Conservation (phyloP, 2,888 invertebrate species). For the Eupithecia exiguata region DNA sequence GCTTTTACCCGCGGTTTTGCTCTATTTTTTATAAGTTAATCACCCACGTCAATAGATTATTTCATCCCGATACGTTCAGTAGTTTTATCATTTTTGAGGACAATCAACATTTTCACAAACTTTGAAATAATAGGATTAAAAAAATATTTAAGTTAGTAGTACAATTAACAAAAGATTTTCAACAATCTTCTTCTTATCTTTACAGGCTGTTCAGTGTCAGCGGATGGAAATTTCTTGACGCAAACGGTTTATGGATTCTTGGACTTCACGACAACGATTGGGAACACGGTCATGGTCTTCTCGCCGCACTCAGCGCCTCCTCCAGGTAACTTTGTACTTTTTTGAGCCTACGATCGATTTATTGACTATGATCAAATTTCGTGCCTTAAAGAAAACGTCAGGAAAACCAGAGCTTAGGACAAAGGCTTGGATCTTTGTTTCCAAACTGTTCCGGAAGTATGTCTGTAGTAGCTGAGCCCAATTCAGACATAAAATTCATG, state of each 20-base stretch:
- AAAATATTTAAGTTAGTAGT: neutral
- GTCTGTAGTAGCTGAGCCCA: neutral
- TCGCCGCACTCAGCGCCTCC: constrained; percentile 93
- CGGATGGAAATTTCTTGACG: constrained; percentile 84
- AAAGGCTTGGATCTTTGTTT: neutral
- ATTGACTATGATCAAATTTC: neutral
- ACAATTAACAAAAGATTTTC: neutral
- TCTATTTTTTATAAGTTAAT: neutral
- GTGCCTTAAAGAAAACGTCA: neutral
- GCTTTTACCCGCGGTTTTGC: constrained; percentile 6
- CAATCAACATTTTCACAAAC: neutral
- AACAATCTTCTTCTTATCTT: constrained; percentile 19
- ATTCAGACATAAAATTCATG: neutral
- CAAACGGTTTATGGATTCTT: constrained; percentile 97
- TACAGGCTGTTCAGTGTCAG: constrained; percentile 42
- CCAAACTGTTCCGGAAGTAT: neutral
- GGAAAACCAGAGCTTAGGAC: neutral
- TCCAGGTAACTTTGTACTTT: constrained; percentile 79
- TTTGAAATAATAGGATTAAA: neutral
- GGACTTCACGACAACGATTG: constrained; percentile 96
- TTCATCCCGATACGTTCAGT: neutral
- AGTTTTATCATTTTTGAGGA: neutral
- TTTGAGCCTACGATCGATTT: neutral
- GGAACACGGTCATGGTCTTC: constrained; percentile 97
- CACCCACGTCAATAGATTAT: neutral